These are phyloP conservation scores for Erythrocebus patas DNA, from an alignment of 2,113 vertebrate genomes.

Conservation along the genomic window DNA sequence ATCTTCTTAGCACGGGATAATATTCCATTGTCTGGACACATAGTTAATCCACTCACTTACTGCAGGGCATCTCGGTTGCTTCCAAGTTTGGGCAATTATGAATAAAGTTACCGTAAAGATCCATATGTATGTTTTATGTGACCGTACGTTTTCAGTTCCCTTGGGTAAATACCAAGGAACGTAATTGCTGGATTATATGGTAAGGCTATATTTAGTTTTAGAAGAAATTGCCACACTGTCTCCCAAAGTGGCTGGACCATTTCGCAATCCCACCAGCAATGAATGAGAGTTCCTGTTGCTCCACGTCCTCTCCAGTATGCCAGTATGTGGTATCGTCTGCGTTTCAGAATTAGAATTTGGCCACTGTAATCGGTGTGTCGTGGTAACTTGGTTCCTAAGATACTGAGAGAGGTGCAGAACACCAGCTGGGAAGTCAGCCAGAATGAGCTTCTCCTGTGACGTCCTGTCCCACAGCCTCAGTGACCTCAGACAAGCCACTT, in stretches of 20 bases:
- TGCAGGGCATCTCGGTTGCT: background rate
- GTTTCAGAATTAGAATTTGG: too few relatives aligned
- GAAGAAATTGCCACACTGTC: too few relatives aligned
- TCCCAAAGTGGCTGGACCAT: too few relatives aligned
- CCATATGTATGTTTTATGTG: background rate
- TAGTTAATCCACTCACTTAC: background rate
- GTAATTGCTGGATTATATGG: rapidly evolving
- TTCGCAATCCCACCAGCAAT: background rate
- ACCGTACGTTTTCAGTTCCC: too few relatives aligned
- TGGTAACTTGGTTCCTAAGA: background rate
- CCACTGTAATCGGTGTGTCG: too few relatives aligned
- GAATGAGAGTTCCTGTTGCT: background rate
- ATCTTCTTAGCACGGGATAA: background rate
- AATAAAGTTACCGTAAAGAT: background rate
- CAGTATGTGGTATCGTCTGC: rapidly evolving
- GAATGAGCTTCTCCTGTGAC: background rate
- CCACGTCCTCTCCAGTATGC: background rate
- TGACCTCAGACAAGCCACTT: background rate
- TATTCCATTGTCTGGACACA: background rate
- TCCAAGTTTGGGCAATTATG: background rate
- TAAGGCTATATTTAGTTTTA: background rate
- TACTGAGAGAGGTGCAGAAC: too few relatives aligned
- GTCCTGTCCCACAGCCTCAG: background rate
- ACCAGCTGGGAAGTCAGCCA: background rate
- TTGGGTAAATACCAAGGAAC: background rate